phyloP scores from a whole-genome alignment of 2,113 vertebrate genomes.

The Lamprologus callipterus region DNA sequence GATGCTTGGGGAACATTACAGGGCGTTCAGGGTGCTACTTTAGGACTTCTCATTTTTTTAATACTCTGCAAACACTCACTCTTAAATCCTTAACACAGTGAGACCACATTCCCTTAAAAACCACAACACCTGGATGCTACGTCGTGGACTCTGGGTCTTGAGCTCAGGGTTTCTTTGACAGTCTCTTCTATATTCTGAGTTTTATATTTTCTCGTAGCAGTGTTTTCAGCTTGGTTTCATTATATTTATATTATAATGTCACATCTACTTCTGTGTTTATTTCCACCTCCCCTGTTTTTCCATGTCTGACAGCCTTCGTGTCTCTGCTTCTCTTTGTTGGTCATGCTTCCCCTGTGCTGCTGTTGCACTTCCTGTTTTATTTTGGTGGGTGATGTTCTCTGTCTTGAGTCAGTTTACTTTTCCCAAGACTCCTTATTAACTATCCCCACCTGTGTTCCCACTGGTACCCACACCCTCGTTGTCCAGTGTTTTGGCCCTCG shows the following conservation, averaged over 20 bases:
- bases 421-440: not conserved
- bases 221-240: not conserved
- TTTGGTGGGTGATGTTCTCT: not conserved
- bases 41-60: not conserved
- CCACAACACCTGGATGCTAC: not conserved
- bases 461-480: not conserved
- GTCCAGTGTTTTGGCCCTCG: not conserved
- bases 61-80: not conserved
- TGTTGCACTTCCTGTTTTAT: not conserved
- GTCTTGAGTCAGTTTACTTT: not conserved
- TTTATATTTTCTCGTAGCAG: not conserved
- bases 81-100: not conserved
- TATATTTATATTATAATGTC: not conserved
- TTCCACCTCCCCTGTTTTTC: not conserved
- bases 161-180: not conserved
- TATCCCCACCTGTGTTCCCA: not conserved
- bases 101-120: not conserved
- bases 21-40: not conserved
- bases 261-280: not conserved
- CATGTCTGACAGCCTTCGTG: accelerated
- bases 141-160: accelerated
- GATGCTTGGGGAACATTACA: not conserved
- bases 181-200: not conserved
- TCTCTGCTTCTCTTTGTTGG: not conserved
- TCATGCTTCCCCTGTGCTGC: not conserved